A percentile compares a stretch with the other conserved stretches of the same genome.
Conservation (phyloP, 2,888 invertebrate species). For the Cataglyphis rosenhaueri region DNA sequence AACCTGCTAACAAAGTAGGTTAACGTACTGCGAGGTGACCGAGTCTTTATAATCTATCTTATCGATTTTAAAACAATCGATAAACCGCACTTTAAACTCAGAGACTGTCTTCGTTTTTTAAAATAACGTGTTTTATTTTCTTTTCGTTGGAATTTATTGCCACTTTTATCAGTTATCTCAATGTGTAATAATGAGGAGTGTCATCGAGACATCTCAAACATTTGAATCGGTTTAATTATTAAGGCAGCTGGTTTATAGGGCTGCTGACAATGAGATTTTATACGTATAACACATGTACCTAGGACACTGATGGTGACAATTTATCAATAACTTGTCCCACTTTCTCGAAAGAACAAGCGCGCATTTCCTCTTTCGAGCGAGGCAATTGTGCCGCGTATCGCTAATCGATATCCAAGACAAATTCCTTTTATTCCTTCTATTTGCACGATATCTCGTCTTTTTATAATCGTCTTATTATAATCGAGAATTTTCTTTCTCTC, state of each 20-base stretch:
- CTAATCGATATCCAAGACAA: conserved; percentile 49
- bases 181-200: neutral
- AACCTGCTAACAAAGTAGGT: conserved; percentile 44
- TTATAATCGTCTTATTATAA: neutral
- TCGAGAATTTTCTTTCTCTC: neutral
- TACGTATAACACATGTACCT: neutral
- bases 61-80: conserved; percentile 53
- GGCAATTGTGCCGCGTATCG: conserved; percentile 11
- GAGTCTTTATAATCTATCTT: conserved; percentile 53
- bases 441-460: neutral
- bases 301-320: conserved; percentile 9
- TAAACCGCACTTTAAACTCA: conserved; percentile 33
- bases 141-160: neutral
- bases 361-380: conserved; percentile 23
- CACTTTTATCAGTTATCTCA: neutral
- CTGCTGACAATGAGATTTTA: neutral
- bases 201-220: neutral
- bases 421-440: conserved; percentile 21
- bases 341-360: conserved; percentile 38
- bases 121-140: neutral
- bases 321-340: conserved; percentile 52
- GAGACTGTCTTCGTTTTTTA: neutral
- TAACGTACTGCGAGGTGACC: conserved; percentile 47
- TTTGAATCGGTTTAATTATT: neutral
- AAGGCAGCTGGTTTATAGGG: neutral